Evolutionary conservation across 1,140 invertebrate species (phyloP).

Genomic region (Camponotus pennsylvanicus): DNA sequence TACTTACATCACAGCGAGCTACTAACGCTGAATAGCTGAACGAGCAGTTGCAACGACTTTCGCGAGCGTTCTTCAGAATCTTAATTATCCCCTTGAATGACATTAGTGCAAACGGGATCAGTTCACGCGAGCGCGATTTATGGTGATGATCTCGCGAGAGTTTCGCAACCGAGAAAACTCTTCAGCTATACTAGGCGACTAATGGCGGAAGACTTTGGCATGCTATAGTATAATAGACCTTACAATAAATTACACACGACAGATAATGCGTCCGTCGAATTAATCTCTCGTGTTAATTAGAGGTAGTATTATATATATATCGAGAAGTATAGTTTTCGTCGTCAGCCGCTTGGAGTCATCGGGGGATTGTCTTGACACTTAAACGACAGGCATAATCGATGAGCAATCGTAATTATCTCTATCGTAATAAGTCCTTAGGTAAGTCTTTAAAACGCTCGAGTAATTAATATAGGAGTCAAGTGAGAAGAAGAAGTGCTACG

Average conservation of each 20-base stretch:
- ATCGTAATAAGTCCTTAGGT: conserved; percentile 66
- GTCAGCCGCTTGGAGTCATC: conserved; percentile 58
- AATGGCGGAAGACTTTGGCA: conserved; percentile 76
- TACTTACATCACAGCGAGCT: conserved; percentile 62
- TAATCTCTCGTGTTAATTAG: conserved; percentile 59
- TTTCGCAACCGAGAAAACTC: conserved; percentile 44
- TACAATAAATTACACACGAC: conserved; percentile 69
- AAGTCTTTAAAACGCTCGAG: conserved; percentile 64
- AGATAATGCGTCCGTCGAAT: conserved; percentile 26
- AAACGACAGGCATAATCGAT: conserved; percentile 68
- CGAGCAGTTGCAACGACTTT: conserved; percentile 45
- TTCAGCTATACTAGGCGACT: conserved; percentile 66
- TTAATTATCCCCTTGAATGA: conserved; percentile 30
- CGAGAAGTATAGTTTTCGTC: conserved; percentile 58
- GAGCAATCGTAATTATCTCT: conserved; percentile 73
- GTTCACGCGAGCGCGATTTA: neutral
- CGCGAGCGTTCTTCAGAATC: conserved; percentile 11
- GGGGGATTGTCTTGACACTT: conserved; percentile 73
- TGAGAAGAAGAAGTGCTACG: conserved; percentile 37
- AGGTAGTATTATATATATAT: conserved; percentile 70
- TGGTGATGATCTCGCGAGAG: conserved; percentile 26
- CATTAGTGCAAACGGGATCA: conserved; percentile 32
- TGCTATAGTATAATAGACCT: conserved; percentile 74
- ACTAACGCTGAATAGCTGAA: conserved; percentile 45
- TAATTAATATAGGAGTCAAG: conserved; percentile 49